Evolutionary conservation across 2,113 vertebrate genomes (phyloP).

Genomic region (Rutilus rutilus): DNA sequence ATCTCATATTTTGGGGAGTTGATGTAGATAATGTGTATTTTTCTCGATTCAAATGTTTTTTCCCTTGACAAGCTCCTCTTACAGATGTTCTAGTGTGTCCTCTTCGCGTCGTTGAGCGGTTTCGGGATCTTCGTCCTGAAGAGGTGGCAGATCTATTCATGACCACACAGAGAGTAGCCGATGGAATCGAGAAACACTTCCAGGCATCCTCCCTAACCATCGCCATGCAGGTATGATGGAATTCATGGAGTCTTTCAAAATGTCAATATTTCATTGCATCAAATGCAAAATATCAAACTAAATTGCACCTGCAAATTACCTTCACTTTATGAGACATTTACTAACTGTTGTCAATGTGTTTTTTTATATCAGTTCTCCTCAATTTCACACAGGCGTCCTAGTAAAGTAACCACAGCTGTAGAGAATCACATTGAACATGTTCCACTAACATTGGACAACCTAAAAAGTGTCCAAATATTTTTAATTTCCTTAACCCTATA

Average conservation of each 20-base stretch:
- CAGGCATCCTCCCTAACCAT: conserved; percentile 86
- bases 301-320: background rate
- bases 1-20: too few species aligned
- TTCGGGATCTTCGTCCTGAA: conserved; percentile 82
- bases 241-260: background rate
- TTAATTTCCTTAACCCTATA: too few species aligned
- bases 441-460: background rate
- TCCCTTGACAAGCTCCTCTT: conserved; percentile 72
- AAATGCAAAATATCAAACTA: background rate
- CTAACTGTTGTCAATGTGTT: background rate
- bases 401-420: background rate
- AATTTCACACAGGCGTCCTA: background rate
- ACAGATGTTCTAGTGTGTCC: conserved; percentile 92
- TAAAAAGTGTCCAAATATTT: background rate
- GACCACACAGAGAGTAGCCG: conserved; percentile 80
- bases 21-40: background rate
- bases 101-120: conserved; percentile 82
- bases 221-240: conserved; percentile 80
- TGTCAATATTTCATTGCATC: background rate
- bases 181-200: conserved; percentile 86
- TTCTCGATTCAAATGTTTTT: background rate
- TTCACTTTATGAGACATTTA: background rate
- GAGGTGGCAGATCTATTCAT: conserved; percentile 87
- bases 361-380: background rate
- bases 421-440: background rate